These are phyloP conservation scores for Palythoa caribaeorum DNA, from an alignment of 92 coral and sea anemone species.

Conservation along the genomic window DNA sequence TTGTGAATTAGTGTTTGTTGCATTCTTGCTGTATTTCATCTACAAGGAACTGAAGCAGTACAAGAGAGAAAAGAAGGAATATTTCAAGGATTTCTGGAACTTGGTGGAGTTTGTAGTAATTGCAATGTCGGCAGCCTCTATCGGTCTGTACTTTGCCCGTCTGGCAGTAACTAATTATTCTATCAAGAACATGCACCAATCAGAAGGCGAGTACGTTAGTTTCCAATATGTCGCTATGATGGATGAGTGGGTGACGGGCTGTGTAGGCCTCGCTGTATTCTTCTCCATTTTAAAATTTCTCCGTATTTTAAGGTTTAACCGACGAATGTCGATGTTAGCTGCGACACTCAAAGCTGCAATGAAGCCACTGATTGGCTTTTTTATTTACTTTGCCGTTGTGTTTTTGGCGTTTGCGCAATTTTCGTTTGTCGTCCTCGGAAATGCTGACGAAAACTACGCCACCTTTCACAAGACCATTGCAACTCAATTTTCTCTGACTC, in stretches of 20 bases:
- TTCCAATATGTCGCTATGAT: constrained; percentile 90
- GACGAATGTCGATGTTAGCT: constrained; percentile 81
- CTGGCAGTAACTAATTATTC: constrained; percentile 63
- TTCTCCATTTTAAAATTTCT: constrained; percentile 91
- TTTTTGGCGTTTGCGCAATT: constrained; percentile 90
- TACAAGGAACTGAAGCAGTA: constrained; percentile 77
- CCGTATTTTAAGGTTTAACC: constrained; percentile 91
- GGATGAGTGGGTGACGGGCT: constrained; percentile 94
- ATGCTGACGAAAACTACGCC: constrained; percentile 67
- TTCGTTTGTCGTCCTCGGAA: constrained; percentile 80
- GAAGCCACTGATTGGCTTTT: constrained; percentile 77
- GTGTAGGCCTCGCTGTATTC: constrained; percentile 89
- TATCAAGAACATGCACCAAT: constrained; percentile 71
- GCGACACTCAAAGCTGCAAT: constrained; percentile 81
- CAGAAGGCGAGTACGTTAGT: constrained; percentile 48
- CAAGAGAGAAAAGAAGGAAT: constrained; percentile 66
- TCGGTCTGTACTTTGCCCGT: constrained; percentile 60
- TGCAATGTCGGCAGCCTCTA: constrained; percentile 66
- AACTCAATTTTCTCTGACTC: constrained; percentile 82
- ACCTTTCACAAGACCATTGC: constrained; percentile 80
- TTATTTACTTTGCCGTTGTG: constrained; percentile 76
- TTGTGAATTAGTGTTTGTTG: constrained; percentile 80
- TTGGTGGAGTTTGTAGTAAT: constrained; percentile 86
- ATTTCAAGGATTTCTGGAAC: constrained; percentile 87
- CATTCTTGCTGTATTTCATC: constrained; percentile 76